Conservation (phyloP, 2,797 vertebrate genomes). For the Microchirus variegatus region DNA sequence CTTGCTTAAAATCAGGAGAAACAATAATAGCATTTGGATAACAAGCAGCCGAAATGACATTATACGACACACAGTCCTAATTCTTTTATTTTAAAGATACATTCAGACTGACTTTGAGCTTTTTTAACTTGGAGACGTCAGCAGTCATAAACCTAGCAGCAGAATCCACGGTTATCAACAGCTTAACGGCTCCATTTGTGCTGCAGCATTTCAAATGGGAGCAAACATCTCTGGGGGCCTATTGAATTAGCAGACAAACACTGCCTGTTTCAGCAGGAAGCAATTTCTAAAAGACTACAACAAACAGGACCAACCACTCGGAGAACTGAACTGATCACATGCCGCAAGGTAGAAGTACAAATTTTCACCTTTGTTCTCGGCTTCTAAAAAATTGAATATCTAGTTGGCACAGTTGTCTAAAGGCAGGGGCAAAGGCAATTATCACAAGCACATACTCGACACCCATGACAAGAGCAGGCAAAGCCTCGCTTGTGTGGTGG, state of each 20-base stretch:
- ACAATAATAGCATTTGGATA: no score
- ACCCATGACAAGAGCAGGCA: slow-evolving; percentile 42
- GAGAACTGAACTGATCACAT: background rate
- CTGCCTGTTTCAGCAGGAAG: background rate
- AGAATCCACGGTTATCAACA: no score
- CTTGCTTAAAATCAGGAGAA: no score
- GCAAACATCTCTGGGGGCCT: background rate
- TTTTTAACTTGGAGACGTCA: no score
- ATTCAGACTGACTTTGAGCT: no score
- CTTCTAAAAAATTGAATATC: slow-evolving; percentile 2
- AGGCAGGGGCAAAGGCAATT: slow-evolving; percentile 21
- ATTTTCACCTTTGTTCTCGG: background rate
- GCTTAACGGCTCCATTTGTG: no score
- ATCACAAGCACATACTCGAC: slow-evolving; percentile 34
- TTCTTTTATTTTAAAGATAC: no score
- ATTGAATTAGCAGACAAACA: slow-evolving; percentile 1
- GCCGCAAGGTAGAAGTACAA: background rate
- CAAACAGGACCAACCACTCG: background rate
- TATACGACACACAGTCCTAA: no score
- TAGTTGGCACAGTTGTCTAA: slow-evolving; percentile 5
- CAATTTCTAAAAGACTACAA: background rate
- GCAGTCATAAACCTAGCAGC: no score
- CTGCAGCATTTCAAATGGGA: background rate
- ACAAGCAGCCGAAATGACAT: no score
- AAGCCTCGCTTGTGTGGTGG: background rate